Evolutionary conservation across 30 jellyfish, hydroid and myxozoan species (phyloP).

Genomic region (Sanderia malayensis): DNA sequence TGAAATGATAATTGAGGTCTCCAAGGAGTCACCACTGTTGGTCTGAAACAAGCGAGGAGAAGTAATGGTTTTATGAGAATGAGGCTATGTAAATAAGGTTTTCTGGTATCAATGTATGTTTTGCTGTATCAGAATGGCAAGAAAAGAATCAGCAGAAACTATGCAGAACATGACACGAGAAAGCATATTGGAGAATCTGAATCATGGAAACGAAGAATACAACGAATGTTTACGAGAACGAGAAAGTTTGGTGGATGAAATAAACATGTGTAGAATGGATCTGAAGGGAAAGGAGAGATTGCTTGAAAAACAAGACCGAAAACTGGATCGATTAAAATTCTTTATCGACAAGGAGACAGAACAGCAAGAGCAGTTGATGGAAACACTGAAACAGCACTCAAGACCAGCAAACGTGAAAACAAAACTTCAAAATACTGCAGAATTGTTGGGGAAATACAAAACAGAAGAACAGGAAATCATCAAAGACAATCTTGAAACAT

Average conservation of each 20-base stretch:
- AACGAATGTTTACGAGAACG: constrained; percentile 6
- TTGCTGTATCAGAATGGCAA: too few relatives aligned
- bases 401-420: constrained; percentile 31
- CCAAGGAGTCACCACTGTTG: too few relatives aligned
- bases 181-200: neutral
- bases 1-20: too few relatives aligned
- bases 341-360: constrained; percentile 32
- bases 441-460: constrained; percentile 24
- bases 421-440: constrained; percentile 10
- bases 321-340: constrained; percentile 36
- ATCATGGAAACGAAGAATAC: neutral
- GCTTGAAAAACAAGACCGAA: constrained; percentile 16
- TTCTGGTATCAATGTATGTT: too few relatives aligned
- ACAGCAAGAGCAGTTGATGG: constrained; percentile 39
- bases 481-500: constrained; percentile 13
- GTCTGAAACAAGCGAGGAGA: too few relatives aligned
- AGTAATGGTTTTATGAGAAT: too few relatives aligned
- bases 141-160: neutral
- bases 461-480: constrained; percentile 32
- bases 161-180: neutral
- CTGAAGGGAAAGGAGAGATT: constrained; percentile 16
- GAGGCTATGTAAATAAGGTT: too few relatives aligned
- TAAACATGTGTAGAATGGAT: neutral
- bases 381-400: constrained; percentile 26
- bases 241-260: neutral